A percentile compares a stretch with the other conserved stretches of the same genome.
phyloP scores from a whole-genome alignment of 64 coral and sea anemone species.

The Actinia equina region DNA sequence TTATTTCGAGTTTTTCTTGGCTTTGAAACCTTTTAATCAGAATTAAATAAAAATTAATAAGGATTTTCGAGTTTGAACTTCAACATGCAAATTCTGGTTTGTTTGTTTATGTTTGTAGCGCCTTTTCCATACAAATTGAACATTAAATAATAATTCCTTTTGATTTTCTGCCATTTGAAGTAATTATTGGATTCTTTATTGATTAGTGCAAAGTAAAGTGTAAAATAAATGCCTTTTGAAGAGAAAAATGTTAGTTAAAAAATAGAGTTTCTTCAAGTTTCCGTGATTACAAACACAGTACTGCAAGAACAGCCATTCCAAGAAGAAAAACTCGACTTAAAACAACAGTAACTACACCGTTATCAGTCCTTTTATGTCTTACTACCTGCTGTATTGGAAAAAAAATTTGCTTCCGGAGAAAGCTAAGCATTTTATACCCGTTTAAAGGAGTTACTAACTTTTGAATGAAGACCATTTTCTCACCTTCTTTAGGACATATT shows the following conservation, averaged over 20 bases:
- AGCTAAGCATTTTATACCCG: neutral
- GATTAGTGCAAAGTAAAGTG: neutral
- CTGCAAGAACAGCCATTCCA: neutral
- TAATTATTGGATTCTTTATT: neutral
- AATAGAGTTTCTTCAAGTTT: neutral
- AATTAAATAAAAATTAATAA: neutral
- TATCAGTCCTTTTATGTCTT: neutral
- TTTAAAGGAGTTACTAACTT: neutral
- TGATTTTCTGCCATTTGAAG: neutral
- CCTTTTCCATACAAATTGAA: neutral
- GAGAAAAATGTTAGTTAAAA: neutral
- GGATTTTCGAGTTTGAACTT: neutral
- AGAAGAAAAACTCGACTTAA: neutral
- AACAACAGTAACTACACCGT: neutral
- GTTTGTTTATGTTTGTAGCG: constrained; percentile 15
- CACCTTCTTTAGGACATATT: constrained; percentile 95
- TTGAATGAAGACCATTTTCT: neutral
- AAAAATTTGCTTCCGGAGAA: neutral
- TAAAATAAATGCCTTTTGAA: neutral
- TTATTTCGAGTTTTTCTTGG: neutral
- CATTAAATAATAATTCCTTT: neutral
- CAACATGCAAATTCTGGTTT: constrained; percentile 1
- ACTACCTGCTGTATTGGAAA: neutral
- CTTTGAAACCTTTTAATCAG: neutral
- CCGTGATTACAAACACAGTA: neutral